These are phyloP conservation scores for Machaerirhynchus nigripectus DNA, from an alignment of 2,113 vertebrate species.

Conservation along the genomic window DNA sequence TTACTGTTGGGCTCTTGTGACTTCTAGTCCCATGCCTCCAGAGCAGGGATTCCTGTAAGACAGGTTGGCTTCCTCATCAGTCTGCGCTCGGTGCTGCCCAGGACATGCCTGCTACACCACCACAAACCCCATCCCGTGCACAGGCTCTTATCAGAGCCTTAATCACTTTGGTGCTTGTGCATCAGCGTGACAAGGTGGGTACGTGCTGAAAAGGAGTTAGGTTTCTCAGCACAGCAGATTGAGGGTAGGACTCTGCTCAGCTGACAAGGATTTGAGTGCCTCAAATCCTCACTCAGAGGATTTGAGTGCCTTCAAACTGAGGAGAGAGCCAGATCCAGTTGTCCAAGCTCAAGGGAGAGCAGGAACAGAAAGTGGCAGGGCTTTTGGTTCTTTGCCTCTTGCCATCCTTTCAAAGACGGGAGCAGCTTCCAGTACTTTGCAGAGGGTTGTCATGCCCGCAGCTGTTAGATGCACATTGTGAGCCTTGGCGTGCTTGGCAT, in stretches of 20 bases:
- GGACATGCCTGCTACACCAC: not conserved
- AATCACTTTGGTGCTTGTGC: rapidly evolving
- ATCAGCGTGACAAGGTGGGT: rapidly evolving
- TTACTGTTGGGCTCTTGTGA: not conserved
- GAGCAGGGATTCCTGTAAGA: not conserved
- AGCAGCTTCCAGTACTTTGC: not conserved
- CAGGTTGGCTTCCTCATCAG: not conserved
- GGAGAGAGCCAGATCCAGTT: not conserved
- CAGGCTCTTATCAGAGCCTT: rapidly evolving
- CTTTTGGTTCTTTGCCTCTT: not conserved
- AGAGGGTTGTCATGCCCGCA: rapidly evolving
- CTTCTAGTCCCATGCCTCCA: not conserved
- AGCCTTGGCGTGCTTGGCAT: not conserved
- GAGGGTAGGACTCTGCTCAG: not conserved
- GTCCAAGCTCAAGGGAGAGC: not conserved
- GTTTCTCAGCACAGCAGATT: not conserved
- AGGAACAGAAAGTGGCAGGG: not conserved
- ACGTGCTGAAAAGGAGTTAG: rapidly evolving
- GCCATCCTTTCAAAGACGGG: not conserved
- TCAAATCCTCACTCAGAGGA: too few species aligned
- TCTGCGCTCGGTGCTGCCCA: not conserved
- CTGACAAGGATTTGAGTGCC: not conserved
- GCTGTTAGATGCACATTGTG: not conserved
- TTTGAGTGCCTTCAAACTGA: not conserved
- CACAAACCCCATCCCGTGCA: rapidly evolving